A percentile compares a stretch with the other conserved stretches of the same genome.
These are phyloP conservation scores for Melikaiella ostensackeni DNA, from an alignment of 2,888 invertebrate genomes.

Conservation along the genomic window DNA sequence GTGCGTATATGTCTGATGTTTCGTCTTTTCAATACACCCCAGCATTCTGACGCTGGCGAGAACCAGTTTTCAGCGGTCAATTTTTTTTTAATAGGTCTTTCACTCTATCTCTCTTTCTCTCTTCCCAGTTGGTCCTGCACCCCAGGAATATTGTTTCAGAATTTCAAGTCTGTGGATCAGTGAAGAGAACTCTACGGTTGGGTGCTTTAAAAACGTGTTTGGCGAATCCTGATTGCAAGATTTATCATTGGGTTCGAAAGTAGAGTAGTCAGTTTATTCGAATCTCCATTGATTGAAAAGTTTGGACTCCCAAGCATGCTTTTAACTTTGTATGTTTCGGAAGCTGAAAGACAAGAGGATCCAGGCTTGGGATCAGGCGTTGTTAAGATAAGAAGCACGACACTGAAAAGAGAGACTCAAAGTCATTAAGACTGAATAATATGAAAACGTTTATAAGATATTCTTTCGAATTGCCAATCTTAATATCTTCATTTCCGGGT, in stretches of 20 bases:
- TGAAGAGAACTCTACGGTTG: conserved; percentile 47
- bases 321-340: conserved; percentile 65
- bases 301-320: too few species aligned
- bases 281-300: conserved; percentile 2
- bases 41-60: conserved; percentile 52
- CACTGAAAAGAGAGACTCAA: too few species aligned
- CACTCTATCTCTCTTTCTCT: conserved; percentile 43
- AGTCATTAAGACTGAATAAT: too few species aligned
- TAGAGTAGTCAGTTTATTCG: conserved; percentile 27
- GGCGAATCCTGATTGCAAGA: background rate
- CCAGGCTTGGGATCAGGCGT: conserved; percentile 32
- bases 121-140: conserved; percentile 51
- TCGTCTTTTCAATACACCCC: conserved; percentile 51
- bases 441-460: too few species aligned
- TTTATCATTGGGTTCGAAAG: background rate
- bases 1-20: conserved; percentile 53
- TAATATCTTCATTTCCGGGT: background rate
- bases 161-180: conserved; percentile 43
- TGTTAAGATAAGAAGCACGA: too few species aligned
- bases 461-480: too few species aligned
- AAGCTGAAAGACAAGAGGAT: conserved; percentile 67
- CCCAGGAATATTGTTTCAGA: conserved; percentile 55
- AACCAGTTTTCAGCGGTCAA: conserved; percentile 63
- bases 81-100: conserved; percentile 48
- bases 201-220: conserved; percentile 49